A percentile compares a stretch with the other conserved stretches of the same genome.
These are phyloP conservation scores for Parauchenoglanis punctatus DNA, from an alignment of 2,797 vertebrate species.

Conservation along the genomic window DNA sequence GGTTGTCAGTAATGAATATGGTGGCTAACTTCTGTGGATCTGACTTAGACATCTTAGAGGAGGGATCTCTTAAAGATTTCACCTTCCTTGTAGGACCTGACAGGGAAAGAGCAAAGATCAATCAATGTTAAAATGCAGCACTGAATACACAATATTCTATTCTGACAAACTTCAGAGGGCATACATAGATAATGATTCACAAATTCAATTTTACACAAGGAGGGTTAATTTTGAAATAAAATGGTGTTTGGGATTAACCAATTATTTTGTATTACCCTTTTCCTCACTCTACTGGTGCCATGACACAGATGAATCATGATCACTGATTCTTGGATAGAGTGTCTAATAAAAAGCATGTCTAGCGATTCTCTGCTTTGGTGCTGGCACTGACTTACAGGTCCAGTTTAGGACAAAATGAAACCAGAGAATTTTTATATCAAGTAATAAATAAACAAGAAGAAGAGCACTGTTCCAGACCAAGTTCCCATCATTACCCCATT, in stretches of 20 bases:
- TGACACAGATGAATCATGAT: slow-evolving; percentile 33
- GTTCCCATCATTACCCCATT: slow-evolving; percentile 16
- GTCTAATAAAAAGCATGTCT: slow-evolving; percentile 45
- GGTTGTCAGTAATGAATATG: slow-evolving; percentile 82
- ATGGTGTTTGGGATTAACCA: slow-evolving; percentile 11
- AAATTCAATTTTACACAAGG: neutral
- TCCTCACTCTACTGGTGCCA: slow-evolving; percentile 30
- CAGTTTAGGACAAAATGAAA: slow-evolving; percentile 18
- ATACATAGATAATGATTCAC: neutral
- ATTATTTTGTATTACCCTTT: slow-evolving; percentile 30
- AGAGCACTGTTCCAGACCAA: slow-evolving; percentile 18
- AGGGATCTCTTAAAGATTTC: slow-evolving; percentile 89
- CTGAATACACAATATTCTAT: neutral
- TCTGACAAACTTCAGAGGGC: neutral
- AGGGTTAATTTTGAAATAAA: slow-evolving; percentile 27
- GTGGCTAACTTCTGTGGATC: slow-evolving; percentile 87
- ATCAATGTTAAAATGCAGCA: neutral
- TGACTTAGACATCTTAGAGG: slow-evolving; percentile 95
- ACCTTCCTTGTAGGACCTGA: slow-evolving; percentile 85
- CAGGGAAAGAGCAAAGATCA: slow-evolving; percentile 15
- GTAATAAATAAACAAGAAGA: slow-evolving; percentile 33
- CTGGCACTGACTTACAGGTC: slow-evolving; percentile 11
- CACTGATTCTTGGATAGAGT: slow-evolving; percentile 48
- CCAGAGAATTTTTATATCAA: slow-evolving; percentile 24
- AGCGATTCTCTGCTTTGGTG: neutral